Evolutionary conservation across 2,888 invertebrate genomes (phyloP).

Genomic region (Chloromyia formosa): DNA sequence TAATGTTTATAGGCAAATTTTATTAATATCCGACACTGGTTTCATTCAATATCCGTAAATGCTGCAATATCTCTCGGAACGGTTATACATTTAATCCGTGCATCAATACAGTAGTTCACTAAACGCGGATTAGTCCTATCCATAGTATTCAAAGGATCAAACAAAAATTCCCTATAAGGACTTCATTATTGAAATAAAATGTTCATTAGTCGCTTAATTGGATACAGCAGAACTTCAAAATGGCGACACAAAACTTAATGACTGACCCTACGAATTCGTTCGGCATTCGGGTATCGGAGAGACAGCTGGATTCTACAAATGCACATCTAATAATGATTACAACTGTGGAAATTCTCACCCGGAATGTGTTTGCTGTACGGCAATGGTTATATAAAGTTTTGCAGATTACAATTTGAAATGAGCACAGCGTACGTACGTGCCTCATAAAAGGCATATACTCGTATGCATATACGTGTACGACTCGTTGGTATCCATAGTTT

Average conservation of each 20-base stretch:
- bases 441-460: conserved; percentile 34
- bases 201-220: conserved; percentile 35
- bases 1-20: too few relatives aligned
- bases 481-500: background rate
- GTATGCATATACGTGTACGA: conserved; percentile 21
- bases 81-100: too few relatives aligned
- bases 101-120: too few relatives aligned
- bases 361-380: conserved; percentile 36
- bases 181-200: conserved; percentile 33
- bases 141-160: too few relatives aligned
- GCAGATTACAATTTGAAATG: conserved; percentile 39
- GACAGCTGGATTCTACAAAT: background rate
- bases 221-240: conserved; percentile 21
- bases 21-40: too few relatives aligned
- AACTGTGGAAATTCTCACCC: conserved; percentile 26
- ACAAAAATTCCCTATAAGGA: too few relatives aligned
- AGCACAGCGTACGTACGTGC: conserved; percentile 39
- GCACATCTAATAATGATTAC: conserved; percentile 38
- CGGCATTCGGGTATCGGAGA: background rate
- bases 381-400: conserved; percentile 37
- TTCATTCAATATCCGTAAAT: too few relatives aligned
- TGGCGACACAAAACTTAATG: conserved; percentile 27
- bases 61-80: too few relatives aligned
- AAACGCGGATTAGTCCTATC: too few relatives aligned
- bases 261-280: background rate